These are phyloP conservation scores for Hermaeophaga mercurialis DNA, from an alignment of 2,888 invertebrate genomes.

Conservation along the genomic window DNA sequence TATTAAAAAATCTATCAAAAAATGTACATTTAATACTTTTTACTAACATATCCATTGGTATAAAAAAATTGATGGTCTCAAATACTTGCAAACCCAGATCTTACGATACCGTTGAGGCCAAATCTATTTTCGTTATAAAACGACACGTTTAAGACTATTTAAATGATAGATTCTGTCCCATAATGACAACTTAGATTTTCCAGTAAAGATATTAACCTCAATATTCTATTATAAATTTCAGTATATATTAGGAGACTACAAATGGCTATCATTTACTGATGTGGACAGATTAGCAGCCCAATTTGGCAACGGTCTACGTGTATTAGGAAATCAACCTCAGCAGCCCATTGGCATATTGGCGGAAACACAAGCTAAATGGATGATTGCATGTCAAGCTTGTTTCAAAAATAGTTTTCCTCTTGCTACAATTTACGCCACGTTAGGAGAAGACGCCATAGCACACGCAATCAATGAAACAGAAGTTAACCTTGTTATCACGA, in stretches of 20 bases:
- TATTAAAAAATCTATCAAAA: background rate
- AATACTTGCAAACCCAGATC: too few relatives aligned
- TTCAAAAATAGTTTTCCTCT: conserved; percentile 91
- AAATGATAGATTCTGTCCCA: too few relatives aligned
- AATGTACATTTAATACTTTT: background rate
- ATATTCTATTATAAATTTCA: too few relatives aligned
- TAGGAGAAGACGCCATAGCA: conserved; percentile 92
- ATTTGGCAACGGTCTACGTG: conserved; percentile 82
- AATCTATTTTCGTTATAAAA: too few relatives aligned
- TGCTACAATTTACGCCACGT: conserved; percentile 94
- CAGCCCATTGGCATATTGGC: conserved; percentile 89
- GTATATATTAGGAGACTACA: conserved; percentile 90
- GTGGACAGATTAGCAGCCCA: conserved; percentile 72
- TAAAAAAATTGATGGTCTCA: background rate
- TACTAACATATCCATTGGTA: background rate
- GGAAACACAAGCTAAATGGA: conserved; percentile 96
- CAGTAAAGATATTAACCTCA: too few relatives aligned
- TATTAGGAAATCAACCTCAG: conserved; percentile 72
- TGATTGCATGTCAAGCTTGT: conserved; percentile 91
- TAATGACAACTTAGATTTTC: too few relatives aligned
- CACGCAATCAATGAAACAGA: conserved; percentile 96
- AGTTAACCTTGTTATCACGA: conserved; percentile 87
- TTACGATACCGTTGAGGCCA: too few relatives aligned
- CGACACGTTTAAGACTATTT: too few relatives aligned
- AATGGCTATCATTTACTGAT: conserved; percentile 81